Conservation (phyloP, 2,888 invertebrate genomes). For the Luperina testacea region DNA sequence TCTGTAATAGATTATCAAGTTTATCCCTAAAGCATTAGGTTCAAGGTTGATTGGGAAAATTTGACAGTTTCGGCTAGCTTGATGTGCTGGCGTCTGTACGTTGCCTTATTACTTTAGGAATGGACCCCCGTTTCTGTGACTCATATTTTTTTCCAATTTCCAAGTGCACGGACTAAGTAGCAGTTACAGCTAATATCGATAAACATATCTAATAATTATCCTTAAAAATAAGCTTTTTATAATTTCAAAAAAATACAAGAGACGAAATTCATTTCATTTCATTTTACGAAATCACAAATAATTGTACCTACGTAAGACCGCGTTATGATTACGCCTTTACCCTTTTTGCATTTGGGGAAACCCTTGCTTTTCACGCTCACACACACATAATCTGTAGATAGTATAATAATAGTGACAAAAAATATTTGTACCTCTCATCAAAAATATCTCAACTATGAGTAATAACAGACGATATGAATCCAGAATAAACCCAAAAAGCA, state of each 20-base stretch:
- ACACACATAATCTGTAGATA: neutral
- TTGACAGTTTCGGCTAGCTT: too few species aligned
- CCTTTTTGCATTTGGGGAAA: neutral
- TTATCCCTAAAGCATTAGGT: too few species aligned
- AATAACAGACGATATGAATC: constrained; percentile 22
- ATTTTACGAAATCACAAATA: neutral
- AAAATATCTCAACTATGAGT: constrained; percentile 12
- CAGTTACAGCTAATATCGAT: too few species aligned
- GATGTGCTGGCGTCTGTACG: too few species aligned
- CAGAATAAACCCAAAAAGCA: constrained; percentile 22
- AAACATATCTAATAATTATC: neutral
- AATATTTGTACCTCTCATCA: neutral
- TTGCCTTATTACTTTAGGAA: neutral
- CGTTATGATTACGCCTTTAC: neutral
- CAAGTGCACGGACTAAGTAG: neutral
- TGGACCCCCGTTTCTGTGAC: neutral
- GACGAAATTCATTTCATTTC: too few species aligned
- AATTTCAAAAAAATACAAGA: neutral
- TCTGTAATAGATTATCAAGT: too few species aligned
- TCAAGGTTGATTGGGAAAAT: too few species aligned
- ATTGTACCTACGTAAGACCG: neutral
- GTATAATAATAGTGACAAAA: neutral
- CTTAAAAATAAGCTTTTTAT: neutral
- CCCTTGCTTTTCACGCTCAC: neutral
- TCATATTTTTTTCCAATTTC: neutral